These are phyloP conservation scores for Liodrosophila aerea DNA, from an alignment of 2,888 invertebrate species.

Conservation along the genomic window DNA sequence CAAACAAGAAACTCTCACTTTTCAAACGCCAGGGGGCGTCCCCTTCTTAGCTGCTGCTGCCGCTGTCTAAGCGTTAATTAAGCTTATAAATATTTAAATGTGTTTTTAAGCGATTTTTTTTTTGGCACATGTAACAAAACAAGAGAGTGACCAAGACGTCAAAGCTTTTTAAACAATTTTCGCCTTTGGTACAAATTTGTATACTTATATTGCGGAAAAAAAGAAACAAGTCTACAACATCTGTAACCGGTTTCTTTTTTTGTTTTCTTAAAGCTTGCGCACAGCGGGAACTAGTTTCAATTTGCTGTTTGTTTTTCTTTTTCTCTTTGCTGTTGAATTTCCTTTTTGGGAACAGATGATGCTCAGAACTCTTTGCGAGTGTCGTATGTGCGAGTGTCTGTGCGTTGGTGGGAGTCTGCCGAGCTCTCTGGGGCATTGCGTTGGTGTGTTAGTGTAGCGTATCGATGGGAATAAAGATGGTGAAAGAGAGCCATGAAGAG, in stretches of 20 bases:
- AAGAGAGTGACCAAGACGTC: constrained; percentile 12
- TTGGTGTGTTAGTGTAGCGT: constrained; percentile 5
- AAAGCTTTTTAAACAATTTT: constrained; percentile 34
- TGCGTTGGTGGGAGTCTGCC: constrained; percentile 2
- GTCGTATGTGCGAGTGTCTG: neutral
- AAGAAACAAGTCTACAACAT: constrained; percentile 62
- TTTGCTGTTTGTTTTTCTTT: constrained; percentile 41
- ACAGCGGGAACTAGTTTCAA: constrained; percentile 69
- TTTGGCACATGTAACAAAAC: constrained; percentile 64
- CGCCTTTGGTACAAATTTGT: constrained; percentile 19
- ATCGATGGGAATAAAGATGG: neutral
- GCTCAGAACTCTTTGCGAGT: constrained; percentile 50
- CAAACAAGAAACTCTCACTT: constrained; percentile 62
- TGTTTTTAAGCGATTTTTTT: constrained; percentile 45
- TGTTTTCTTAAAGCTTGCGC: constrained; percentile 44
- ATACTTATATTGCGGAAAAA: constrained; percentile 34
- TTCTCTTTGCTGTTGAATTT: constrained; percentile 54
- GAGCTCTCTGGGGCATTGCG: neutral
- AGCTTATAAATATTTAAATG: constrained; percentile 62
- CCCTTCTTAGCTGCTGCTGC: constrained; percentile 9
- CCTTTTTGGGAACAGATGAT: constrained; percentile 75
- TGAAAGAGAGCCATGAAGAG: constrained; percentile 3
- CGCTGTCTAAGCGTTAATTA: constrained; percentile 40
- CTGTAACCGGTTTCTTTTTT: constrained; percentile 59
- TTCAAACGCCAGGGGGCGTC: constrained; percentile 56